These are phyloP conservation scores for Plectropomus leopardus DNA, from an alignment of 2,113 vertebrate genomes.

Conservation along the genomic window DNA sequence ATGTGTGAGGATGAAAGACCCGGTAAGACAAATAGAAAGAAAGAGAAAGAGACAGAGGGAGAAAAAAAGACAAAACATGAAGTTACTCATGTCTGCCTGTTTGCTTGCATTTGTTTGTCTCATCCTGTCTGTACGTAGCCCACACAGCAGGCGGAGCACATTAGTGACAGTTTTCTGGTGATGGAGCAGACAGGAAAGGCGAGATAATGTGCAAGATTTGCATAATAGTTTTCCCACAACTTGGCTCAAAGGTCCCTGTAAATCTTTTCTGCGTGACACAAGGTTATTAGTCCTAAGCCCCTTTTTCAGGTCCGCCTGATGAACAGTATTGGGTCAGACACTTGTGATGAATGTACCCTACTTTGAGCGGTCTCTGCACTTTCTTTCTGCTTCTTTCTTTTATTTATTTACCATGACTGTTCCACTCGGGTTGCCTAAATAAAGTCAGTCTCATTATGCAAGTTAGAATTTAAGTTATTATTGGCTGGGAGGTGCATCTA, in stretches of 20 bases:
- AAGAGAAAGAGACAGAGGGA: slow-evolving; percentile 44
- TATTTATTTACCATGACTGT: slow-evolving; percentile 42
- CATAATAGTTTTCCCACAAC: slow-evolving; percentile 62
- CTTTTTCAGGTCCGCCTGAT: slow-evolving; percentile 56
- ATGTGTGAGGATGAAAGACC: slow-evolving; percentile 50
- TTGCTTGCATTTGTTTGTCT: slow-evolving; percentile 57
- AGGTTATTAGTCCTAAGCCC: slow-evolving; percentile 60
- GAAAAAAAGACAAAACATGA: slow-evolving; percentile 37
- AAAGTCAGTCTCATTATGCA: slow-evolving; percentile 52
- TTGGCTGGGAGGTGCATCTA: slow-evolving; percentile 18
- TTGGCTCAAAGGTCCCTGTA: slow-evolving; percentile 55
- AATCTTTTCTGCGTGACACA: slow-evolving; percentile 48
- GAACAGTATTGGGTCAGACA: slow-evolving; percentile 69
- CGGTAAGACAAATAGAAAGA: slow-evolving; percentile 45
- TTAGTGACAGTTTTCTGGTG: slow-evolving; percentile 53
- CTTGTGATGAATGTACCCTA: slow-evolving; percentile 65
- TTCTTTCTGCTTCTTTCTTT: slow-evolving; percentile 34
- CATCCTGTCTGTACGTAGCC: slow-evolving; percentile 50
- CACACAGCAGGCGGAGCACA: slow-evolving; percentile 55
- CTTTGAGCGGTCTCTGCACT: slow-evolving; percentile 46
- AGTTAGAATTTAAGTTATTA: slow-evolving; percentile 38
- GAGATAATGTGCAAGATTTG: slow-evolving; percentile 63
- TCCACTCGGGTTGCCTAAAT: slow-evolving; percentile 42
- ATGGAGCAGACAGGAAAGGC: slow-evolving; percentile 53
- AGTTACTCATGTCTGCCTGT: slow-evolving; percentile 56